These are phyloP conservation scores for Plebejus anna DNA, from an alignment of 2,888 invertebrate genomes.

Conservation along the genomic window DNA sequence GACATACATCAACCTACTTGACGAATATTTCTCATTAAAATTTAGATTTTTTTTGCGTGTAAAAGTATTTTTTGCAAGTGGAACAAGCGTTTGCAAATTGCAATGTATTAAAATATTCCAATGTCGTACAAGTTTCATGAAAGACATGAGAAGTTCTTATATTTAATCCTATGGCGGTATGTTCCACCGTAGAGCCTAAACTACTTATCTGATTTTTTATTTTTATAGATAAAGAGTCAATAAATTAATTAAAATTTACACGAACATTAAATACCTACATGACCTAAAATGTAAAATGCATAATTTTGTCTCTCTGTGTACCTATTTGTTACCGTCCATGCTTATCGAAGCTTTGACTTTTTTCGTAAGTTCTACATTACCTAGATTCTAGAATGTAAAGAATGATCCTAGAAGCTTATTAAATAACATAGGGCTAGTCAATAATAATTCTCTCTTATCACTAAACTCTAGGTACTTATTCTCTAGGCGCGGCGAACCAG, in stretches of 20 bases:
- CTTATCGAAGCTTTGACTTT: too few relatives aligned
- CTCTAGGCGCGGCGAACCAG: slow-evolving; percentile 71
- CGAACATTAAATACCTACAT: too few relatives aligned
- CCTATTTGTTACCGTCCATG: too few relatives aligned
- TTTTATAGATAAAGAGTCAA: neutral
- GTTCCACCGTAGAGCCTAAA: neutral
- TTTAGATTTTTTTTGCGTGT: neutral
- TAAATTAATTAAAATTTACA: too few relatives aligned
- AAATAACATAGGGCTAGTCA: too few relatives aligned
- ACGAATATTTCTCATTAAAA: slow-evolving; percentile 5
- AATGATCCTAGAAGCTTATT: too few relatives aligned
- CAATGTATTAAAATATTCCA: neutral
- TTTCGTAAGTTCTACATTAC: neutral
- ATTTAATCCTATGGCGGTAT: too few relatives aligned
- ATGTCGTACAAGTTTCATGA: neutral
- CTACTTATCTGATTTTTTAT: neutral
- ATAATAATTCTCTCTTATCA: neutral
- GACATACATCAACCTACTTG: neutral
- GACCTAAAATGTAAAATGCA: too few relatives aligned
- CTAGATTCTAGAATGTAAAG: neutral
- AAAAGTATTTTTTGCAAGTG: neutral
- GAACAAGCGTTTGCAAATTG: neutral
- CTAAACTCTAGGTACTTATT: neutral
- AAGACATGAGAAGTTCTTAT: neutral
- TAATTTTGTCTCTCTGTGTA: too few relatives aligned